Evolutionary conservation across 2,797 vertebrate genomes (phyloP).

Genomic region (Loris lydekkerianus): DNA sequence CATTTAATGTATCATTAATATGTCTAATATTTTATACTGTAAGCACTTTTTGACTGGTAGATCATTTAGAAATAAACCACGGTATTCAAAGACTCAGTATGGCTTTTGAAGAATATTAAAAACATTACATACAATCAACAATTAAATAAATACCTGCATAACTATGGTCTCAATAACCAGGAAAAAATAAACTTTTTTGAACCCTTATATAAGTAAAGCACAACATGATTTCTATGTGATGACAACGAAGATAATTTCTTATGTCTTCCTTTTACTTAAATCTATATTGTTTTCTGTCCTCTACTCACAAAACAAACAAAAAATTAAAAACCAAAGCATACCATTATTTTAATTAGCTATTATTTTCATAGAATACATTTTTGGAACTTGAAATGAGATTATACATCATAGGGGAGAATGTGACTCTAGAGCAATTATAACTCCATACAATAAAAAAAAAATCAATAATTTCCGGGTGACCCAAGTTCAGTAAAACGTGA

Average conservation of each 20-base stretch:
- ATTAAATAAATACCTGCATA: not conserved
- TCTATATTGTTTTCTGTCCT: not conserved
- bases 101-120: not conserved
- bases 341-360: conserved; percentile 26
- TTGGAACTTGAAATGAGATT: not conserved
- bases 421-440: not conserved
- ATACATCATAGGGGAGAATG: not conserved
- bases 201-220: not conserved
- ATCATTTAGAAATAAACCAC: not conserved
- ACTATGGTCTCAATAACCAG: not conserved
- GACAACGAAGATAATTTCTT: not conserved
- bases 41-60: not conserved
- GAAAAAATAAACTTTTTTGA: not conserved
- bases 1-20: not conserved
- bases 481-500: not conserved
- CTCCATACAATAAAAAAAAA: not conserved
- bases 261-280: not conserved
- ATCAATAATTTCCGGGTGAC: not conserved
- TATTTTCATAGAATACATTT: conserved; percentile 41
- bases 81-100: not conserved
- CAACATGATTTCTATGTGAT: not conserved
- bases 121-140: not conserved
- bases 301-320: not conserved
- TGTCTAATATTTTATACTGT: not conserved
- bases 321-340: not conserved